phyloP scores from a whole-genome alignment of 2,888 invertebrate genomes.

The Seira sanloemensis region DNA sequence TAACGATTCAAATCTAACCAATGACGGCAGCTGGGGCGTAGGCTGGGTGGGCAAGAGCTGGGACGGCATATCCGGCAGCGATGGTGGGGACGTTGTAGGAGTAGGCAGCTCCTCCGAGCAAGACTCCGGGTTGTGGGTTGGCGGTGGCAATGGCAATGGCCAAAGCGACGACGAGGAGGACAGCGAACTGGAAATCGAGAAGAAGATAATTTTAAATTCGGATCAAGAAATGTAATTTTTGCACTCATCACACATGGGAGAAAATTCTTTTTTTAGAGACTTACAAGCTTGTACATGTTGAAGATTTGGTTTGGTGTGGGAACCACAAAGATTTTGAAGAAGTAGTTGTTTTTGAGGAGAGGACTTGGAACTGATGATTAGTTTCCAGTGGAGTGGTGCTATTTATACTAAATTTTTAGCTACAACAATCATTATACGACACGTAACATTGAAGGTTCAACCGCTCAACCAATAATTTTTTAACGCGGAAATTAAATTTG shows the following conservation, averaged over 20 bases:
- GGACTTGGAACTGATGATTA: not conserved
- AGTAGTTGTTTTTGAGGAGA: not conserved
- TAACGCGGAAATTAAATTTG: not conserved
- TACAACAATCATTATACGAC: not conserved
- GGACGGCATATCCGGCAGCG: not conserved
- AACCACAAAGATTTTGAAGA: no score
- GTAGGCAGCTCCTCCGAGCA: not conserved
- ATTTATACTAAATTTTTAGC: not conserved
- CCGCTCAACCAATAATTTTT: not conserved
- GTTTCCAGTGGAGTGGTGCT: not conserved
- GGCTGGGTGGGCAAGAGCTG: not conserved
- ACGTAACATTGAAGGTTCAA: not conserved
- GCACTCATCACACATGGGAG: not conserved
- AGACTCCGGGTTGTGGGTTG: not conserved
- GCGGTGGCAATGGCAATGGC: not conserved
- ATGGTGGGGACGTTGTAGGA: not conserved
- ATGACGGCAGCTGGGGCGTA: no score
- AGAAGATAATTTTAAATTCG: not conserved
- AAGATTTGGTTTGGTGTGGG: not conserved
- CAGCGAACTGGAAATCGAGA: not conserved
- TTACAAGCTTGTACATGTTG: not conserved
- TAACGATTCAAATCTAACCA: no score
- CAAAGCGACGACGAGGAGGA: not conserved
- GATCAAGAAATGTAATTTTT: not conserved
- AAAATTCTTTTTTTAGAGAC: not conserved